These are phyloP conservation scores for Parazoanthus swiftii DNA, from an alignment of 92 coral and sea anemone genomes.

Conservation along the genomic window DNA sequence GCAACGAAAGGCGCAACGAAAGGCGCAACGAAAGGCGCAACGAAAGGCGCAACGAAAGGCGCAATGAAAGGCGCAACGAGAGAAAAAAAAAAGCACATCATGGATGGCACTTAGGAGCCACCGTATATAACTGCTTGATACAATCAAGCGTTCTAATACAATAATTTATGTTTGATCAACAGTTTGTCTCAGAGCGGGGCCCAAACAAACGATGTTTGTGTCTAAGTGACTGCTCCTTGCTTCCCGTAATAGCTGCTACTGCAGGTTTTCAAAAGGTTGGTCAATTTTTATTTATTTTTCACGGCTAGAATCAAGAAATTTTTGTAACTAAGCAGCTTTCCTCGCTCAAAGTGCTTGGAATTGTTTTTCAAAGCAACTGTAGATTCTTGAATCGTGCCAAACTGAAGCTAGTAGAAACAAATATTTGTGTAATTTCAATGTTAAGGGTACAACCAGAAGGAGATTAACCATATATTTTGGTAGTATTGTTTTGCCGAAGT, in stretches of 20 bases:
- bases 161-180: not conserved
- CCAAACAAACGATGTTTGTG: constrained; percentile 56
- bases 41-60: no score
- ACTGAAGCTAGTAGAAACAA: not conserved
- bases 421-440: no score
- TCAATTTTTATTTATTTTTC: not conserved
- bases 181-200: constrained; percentile 68
- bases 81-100: no score
- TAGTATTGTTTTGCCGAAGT: not conserved
- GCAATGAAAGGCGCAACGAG: no score
- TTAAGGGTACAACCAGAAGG: no score
- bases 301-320: not conserved
- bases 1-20: no score
- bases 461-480: no score
- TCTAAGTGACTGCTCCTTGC: constrained; percentile 84
- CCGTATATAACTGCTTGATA: no score
- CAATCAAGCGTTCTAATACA: not conserved
- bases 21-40: no score
- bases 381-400: not conserved
- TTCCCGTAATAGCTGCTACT: constrained; percentile 70
- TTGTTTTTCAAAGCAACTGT: not conserved
- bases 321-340: not conserved
- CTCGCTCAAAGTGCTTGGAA: not conserved
- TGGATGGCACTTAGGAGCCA: no score
- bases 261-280: constrained; percentile 88